Percentiles rank a stretch among this genome's conserved stretches.
Evolutionary conservation across 2,797 vertebrate species (phyloP).

Genomic region (Ptychadena robeensis): DNA sequence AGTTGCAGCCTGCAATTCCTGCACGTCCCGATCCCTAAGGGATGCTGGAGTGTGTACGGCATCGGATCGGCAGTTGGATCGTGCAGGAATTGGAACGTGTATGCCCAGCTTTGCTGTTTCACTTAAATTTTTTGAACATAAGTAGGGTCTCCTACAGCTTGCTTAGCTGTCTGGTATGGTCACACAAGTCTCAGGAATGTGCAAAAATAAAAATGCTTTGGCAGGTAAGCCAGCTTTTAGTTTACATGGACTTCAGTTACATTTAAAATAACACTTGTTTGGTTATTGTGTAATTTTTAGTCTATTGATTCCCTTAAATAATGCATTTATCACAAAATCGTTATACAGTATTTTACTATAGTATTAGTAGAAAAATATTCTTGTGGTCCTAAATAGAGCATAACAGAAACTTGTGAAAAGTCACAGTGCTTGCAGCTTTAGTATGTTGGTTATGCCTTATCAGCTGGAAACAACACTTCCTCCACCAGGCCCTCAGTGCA

Average conservation of each 20-base stretch:
- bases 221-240: too few relatives aligned
- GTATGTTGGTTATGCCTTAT: conserved; percentile 41
- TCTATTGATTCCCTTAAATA: not conserved
- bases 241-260: not conserved
- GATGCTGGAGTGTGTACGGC: too few relatives aligned
- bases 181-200: too few relatives aligned
- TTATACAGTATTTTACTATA: not conserved
- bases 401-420: conserved; percentile 6
- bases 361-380: not conserved
- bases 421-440: not conserved
- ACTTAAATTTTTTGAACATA: too few relatives aligned
- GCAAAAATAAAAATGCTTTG: too few relatives aligned
- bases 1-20: too few relatives aligned
- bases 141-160: too few relatives aligned
- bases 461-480: conserved; percentile 59
- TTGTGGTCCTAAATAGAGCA: not conserved
- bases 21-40: too few relatives aligned
- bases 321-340: not conserved
- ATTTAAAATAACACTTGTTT: not conserved
- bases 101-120: too few relatives aligned
- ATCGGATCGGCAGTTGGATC: too few relatives aligned
- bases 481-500: conserved; percentile 37
- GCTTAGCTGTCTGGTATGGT: too few relatives aligned
- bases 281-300: not conserved
- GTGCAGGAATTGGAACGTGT: too few relatives aligned